Evolutionary conservation across 2,797 vertebrate species (phyloP), one percentile per base, ranked within the genome.

Genomic region (Clarias pachynema): DNA sequence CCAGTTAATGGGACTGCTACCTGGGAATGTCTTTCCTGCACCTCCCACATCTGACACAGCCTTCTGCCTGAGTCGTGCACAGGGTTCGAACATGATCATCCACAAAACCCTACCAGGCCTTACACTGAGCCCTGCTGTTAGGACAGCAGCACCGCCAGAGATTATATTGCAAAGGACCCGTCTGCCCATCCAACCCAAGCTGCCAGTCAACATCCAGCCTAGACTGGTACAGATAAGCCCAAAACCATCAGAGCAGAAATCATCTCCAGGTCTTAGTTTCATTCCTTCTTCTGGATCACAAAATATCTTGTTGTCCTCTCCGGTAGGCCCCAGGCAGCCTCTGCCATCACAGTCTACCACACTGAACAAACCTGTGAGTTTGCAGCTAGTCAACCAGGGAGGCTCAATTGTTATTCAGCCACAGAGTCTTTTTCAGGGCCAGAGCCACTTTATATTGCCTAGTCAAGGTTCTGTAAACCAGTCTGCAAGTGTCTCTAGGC

Each of bases 141-240:
- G 93, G 83, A 83, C 92, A n/a, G 80, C 93, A 0, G 88, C 93
- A 4, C 84, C 92, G 0, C 89, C 92, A 0, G 93, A 94, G 75
- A 91, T 95, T 40, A 59, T 95, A 72, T 85, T 95, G 77, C 94
- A 95, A 86, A 93, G 93, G 0, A 93, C 90, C 1, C 95, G 93
- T 0, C 90, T 94, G 29, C 93, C 91, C 29, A 96, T 96, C 84
- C 96, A 96, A 37, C 95, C 95, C 89, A 96, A 96, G 89, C 90
- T 95, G 83, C 94, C 94, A 24, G 90, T 96, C 89, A 96, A 91
- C 91, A 96, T 96, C 37, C 96, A 96, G 87, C 95, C 96, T 65
- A 91, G 95, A 74, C 88, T 96, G 82, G 94, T 96, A 63, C 95
- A 96, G 79, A 96, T 96, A 5, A 96, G 95, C 88, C 95, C 96